Conservation (phyloP, 1,140 invertebrate genomes). For the Augochlora pura region DNA sequence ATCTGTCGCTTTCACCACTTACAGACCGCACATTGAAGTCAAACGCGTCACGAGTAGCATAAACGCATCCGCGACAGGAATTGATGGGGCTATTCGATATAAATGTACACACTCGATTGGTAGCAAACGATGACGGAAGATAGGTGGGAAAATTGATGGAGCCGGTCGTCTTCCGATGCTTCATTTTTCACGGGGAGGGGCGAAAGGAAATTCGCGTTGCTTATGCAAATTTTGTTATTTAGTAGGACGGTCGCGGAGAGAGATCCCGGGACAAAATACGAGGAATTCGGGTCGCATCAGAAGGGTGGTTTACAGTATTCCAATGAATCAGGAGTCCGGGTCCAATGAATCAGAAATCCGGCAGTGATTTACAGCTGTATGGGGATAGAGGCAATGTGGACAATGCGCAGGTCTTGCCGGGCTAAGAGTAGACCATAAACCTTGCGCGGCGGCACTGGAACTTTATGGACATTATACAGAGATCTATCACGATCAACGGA, state of each 20-base stretch:
- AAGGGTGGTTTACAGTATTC: slow-evolving; percentile 29
- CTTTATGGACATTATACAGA: slow-evolving; percentile 74
- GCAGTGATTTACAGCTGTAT: slow-evolving; percentile 73
- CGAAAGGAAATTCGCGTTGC: too few species aligned
- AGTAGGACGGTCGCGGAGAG: not conserved
- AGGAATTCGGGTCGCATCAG: not conserved
- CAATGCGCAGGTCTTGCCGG: slow-evolving; percentile 63
- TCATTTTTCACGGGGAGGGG: too few species aligned
- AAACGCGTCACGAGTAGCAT: too few species aligned
- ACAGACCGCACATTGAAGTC: too few species aligned
- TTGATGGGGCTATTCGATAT: too few species aligned
- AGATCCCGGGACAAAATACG: not conserved
- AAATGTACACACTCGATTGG: too few species aligned
- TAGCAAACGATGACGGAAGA: too few species aligned
- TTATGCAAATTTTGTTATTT: not conserved
- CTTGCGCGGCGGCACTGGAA: slow-evolving; percentile 67
- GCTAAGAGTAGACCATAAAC: slow-evolving; percentile 68
- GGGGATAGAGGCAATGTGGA: slow-evolving; percentile 55
- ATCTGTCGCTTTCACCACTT: too few species aligned
- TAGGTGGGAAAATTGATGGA: too few species aligned
- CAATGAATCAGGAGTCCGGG: slow-evolving; percentile 59
- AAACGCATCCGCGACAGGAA: too few species aligned
- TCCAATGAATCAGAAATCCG: slow-evolving; percentile 70
- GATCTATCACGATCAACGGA: slow-evolving; percentile 75
- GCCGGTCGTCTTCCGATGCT: too few species aligned